Evolutionary conservation across 1,140 invertebrate species (phyloP).

Genomic region (Drosophila athabasca): DNA sequence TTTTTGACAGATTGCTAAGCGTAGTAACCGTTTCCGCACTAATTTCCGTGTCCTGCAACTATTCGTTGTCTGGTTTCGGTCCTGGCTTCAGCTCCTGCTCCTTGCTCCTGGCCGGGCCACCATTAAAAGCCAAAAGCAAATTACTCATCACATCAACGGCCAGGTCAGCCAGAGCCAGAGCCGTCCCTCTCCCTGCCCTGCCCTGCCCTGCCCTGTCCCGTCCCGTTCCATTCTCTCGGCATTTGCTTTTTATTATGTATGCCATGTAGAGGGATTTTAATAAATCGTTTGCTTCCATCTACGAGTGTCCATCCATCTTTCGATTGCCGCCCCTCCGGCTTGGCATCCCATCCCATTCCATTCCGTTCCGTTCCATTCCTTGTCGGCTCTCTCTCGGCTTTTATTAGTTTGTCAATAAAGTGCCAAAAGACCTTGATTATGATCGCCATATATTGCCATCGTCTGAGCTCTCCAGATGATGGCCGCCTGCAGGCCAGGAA

Average conservation of each 20-base stretch:
- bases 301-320: constrained; percentile 14
- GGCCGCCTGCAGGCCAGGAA: constrained; percentile 54
- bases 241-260: constrained; percentile 69
- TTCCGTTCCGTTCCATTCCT: constrained; percentile 7
- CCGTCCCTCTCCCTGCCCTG: neutral
- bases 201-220: neutral
- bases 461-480: constrained; percentile 63
- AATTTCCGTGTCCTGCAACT: constrained; percentile 79
- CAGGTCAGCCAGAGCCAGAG: constrained; percentile 59
- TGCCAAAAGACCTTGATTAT: constrained; percentile 77
- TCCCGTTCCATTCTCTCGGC: neutral
- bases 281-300: constrained; percentile 68
- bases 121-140: constrained; percentile 80
- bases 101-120: constrained; percentile 2
- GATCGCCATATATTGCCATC: constrained; percentile 53
- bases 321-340: too few species aligned
- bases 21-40: constrained; percentile 78
- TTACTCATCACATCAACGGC: constrained; percentile 78
- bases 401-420: constrained; percentile 81
- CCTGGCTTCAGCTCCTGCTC: neutral
- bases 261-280: constrained; percentile 73
- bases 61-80: constrained; percentile 32
- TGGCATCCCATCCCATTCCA: neutral
- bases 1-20: constrained; percentile 81
- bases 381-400: constrained; percentile 31